A percentile compares a stretch with the other conserved stretches of the same genome.
Conservation (phyloP, 2,888 invertebrate species). For the Oscheius sp. region DNA sequence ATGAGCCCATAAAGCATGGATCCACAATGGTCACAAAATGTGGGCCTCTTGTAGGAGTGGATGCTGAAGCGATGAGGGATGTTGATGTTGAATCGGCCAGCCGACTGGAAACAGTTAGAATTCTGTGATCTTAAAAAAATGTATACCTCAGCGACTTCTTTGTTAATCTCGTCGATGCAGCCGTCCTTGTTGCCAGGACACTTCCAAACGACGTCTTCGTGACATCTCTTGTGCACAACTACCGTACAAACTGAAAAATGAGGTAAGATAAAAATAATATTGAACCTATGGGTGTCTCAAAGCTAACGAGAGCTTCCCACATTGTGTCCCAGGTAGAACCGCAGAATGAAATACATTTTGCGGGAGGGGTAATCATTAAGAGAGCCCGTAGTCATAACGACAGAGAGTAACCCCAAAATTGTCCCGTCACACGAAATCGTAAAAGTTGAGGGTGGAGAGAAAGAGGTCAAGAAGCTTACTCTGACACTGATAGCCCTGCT, state of each 20-base stretch:
- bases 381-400: not conserved
- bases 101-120: conserved; percentile 22
- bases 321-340: not conserved
- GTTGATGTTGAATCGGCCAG: conserved; percentile 91
- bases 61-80: conserved; percentile 93
- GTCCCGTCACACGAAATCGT: too few species aligned
- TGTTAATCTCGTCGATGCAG: conserved; percentile 63
- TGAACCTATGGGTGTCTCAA: too few species aligned
- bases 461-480: conserved; percentile 64
- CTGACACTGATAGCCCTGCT: conserved; percentile 78
- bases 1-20: conserved; percentile 94
- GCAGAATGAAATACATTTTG: not conserved
- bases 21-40: conserved; percentile 99
- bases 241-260: conserved; percentile 91
- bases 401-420: too few species aligned
- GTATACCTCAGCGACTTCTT: conserved; percentile 56
- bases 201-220: conserved; percentile 94
- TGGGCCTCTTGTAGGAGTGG: conserved; percentile 95
- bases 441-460: too few species aligned
- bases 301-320: too few species aligned
- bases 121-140: not conserved
- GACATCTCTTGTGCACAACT: conserved; percentile 99
- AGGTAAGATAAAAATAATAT: not conserved
- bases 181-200: conserved; percentile 91
- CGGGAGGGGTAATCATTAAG: not conserved